A percentile compares a stretch with the other conserved stretches of the same genome.
Conservation (phyloP, 2,888 invertebrate genomes). For the Thymelicus lineola region DNA sequence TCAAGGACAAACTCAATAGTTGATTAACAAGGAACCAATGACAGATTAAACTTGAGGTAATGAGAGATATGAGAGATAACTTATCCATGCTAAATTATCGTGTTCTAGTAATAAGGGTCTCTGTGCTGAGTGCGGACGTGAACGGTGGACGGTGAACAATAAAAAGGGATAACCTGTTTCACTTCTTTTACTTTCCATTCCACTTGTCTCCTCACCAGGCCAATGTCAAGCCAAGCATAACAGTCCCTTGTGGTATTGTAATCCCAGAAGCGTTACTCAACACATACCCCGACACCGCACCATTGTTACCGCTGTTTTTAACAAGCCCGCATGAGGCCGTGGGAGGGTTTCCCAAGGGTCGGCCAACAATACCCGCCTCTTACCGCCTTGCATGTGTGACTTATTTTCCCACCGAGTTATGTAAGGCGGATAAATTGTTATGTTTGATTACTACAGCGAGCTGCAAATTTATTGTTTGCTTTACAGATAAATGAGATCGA, state of each 20-base stretch:
- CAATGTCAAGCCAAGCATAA: conserved; percentile 37
- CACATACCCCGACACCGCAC: conserved; percentile 44
- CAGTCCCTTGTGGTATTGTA: conserved; percentile 32
- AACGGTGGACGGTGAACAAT: too few relatives aligned
- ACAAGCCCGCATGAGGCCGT: conserved; percentile 58
- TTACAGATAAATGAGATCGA: conserved; percentile 16
- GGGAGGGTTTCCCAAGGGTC: conserved; percentile 60
- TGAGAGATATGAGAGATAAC: too few relatives aligned
- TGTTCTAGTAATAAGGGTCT: too few relatives aligned
- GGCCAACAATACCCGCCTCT: conserved; percentile 46
- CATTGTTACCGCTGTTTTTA: conserved; percentile 50
- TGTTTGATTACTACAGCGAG: conserved; percentile 22
- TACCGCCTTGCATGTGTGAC: conserved; percentile 46
- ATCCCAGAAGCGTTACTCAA: conserved; percentile 49
- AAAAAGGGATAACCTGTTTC: too few relatives aligned
- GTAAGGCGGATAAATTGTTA: conserved; percentile 40
- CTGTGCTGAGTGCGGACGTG: too few relatives aligned
- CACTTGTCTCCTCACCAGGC: conserved; percentile 13
- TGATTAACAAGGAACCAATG: too few relatives aligned
- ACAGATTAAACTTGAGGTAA: too few relatives aligned
- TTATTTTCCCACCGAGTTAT: conserved; percentile 51
- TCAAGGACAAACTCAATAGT: too few relatives aligned
- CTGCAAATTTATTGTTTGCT: conserved; percentile 21
- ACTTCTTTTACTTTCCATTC: too few relatives aligned
- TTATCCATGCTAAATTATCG: too few relatives aligned